Evolutionary conservation across 1,140 invertebrate genomes (phyloP), one percentile per base, ranked within the genome.

Genomic region (Elymnias hypermnestra): DNA sequence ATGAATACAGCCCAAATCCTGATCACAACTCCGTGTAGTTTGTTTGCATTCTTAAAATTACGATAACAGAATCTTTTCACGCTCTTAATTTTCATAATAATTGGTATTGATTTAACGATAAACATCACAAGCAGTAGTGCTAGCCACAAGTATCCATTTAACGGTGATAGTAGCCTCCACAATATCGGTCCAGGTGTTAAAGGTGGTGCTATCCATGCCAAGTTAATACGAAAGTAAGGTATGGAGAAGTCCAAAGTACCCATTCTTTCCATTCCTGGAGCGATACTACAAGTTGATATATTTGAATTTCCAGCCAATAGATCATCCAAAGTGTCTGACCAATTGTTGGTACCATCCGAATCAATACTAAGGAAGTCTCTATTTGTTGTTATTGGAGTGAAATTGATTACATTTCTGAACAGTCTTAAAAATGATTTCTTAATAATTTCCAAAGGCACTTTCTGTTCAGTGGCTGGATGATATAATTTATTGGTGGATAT

Each of bases 111-210:
- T 33, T 63, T 72, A 3, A 81, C 59, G 33, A 75, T 59, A 5
- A 68, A 47, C 9, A 63, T 44, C 2, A 75, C 60, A 8, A 69
- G 38, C n/a, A 77, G 37, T 12, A 81, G 53, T 10, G 63, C 45
- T 1, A 76, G 52, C 72, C 73, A 76, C 9, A 77, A 21, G 33
- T 76, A 74, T 22, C 76, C 66, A 21, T 71, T 77, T n/a, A 81
- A 47, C 2, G 76, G 73, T 5, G 68, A 60, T 1, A 74, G 39
- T 0, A 81, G 52, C 13, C 66, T 52, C 68, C 74, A 76, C 63
- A 63, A 67, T 7, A 63, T 59, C 0, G 71, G 51, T 0, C 60
- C 63, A 7, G 60, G 55, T 2, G 31, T 19, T 6, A 69, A 52
- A 3, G 73, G 73, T 2, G 73, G 76, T 1, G 67, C 72, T 7